Base-by-base conservation (phyloP, 1,140 invertebrate species). In the Trichomalopsis sarcophagae region DNA sequence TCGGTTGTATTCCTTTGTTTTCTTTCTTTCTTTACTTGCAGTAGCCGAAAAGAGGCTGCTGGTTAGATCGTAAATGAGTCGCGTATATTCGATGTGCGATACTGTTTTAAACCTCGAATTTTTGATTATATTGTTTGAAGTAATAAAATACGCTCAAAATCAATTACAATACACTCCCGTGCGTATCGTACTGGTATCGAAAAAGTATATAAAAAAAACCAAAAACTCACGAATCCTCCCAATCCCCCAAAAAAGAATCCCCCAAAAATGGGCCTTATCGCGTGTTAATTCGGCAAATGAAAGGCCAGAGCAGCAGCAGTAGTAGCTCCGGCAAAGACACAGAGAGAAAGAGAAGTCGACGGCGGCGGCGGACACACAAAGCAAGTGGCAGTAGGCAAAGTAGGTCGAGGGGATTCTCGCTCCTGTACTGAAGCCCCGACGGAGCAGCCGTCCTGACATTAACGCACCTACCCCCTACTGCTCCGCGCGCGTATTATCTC, bases 201-300 rank as follows among this genome's bases (percentile, higher is more conserved):
- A 66, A 44, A 44, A 11, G 33, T 36, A 44, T 40, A 0, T 40
- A 44, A 44, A 11, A 44, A 44, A 0, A 44, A 10, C 0, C 9
- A 10, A 7, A 44, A 44, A 44, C 40, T 44, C 1, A 44, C 40
- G 7, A 44, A 44, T 44, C 40, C 40, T 44, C 40, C 7, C 9
- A 44, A 44, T 44, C 40, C 40, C 40, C 40, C 7, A 44, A 44
- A 44, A 44, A 44, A 44, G 40, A 10, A 2, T 44, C 40, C 40
- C 11, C 40, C 17, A 7, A 30, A 33, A 71, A 33, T 6, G 68
- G 30, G 27, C 10, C 68, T 71, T 33, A 71, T 75, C 40, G 30
- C 69, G 40, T 27, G 66, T 79, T 84, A 79, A 84, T 84, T 84
- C 75, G 36, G 55, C 44, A 10, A 40, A 79, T 79, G 76, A 73